Percentiles rank a stretch among this genome's conserved stretches.
Conservation (phyloP, 2,113 vertebrate genomes). For the Eonycteris spelaea region DNA sequence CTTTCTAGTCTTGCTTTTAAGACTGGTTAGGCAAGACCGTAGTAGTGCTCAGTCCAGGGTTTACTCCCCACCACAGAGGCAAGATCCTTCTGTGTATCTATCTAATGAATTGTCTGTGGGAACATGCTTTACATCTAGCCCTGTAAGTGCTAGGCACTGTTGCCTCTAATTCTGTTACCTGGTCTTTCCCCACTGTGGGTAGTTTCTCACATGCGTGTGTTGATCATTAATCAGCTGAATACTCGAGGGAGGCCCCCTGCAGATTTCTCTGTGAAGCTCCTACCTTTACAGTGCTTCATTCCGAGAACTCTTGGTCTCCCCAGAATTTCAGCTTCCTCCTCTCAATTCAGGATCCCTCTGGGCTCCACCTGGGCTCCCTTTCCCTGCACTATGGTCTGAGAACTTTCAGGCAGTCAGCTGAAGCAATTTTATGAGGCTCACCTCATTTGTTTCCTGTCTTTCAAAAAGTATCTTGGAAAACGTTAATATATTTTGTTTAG, state of each 20-base stretch:
- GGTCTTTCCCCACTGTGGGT: background rate
- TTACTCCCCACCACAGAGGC: background rate
- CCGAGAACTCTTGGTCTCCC: background rate
- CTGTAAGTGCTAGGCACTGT: background rate
- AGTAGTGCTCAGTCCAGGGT: background rate
- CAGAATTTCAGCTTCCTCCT: background rate
- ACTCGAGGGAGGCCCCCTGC: background rate
- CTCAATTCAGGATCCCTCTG: background rate
- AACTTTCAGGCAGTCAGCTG: background rate
- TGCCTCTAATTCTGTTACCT: background rate
- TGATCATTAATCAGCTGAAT: background rate
- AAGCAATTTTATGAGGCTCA: background rate
- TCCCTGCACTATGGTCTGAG: background rate
- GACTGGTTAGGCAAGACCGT: background rate
- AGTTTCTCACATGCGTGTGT: background rate
- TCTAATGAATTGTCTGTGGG: background rate
- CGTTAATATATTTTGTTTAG: background rate
- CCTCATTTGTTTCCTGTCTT: background rate
- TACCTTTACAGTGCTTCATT: background rate
- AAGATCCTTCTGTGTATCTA: background rate
- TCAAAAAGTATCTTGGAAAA: background rate
- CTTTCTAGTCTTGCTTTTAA: background rate
- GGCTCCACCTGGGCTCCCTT: background rate
- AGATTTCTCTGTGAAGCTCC: background rate
- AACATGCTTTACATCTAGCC: background rate